Base-by-base conservation (phyloP, 2,113 vertebrate genomes). In the Rhinogobius similis region DNA sequence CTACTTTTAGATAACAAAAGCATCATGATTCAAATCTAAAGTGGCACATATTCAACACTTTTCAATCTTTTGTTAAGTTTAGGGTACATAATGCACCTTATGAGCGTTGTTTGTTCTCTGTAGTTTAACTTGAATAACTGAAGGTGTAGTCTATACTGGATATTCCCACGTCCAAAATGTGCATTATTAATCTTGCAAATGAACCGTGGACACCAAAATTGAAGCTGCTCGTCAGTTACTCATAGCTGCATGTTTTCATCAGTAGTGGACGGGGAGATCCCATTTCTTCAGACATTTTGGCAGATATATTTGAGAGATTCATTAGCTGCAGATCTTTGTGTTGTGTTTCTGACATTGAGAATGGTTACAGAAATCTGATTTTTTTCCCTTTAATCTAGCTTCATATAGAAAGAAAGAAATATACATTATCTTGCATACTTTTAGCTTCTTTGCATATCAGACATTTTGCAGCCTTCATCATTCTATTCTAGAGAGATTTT, bases 301-400 rank as follows among this genome's bases (percentile, higher is more conserved):
- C 58, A 61, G 20, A 59, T 59, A 32, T 59, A 29, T 59, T 32
- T 59, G 7, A 79, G 80, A 84, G 82, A 79, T 79, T 1, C 88
- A 73, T 91, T 89, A 81, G 77, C 75, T 91, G 90, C 93, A n/a
- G n/a, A n/a, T n/a, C n/a, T n/a, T n/a, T n/a, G n/a, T n/a, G n/a
- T n/a, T n/a, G n/a, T n/a, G n/a, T n/a, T n/a, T n/a, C n/a, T n/a
- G n/a, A n/a, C n/a, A n/a, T n/a, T n/a, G n/a, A n/a, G n/a, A n/a
- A n/a, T n/a, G 94, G 94, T 94, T 94, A 95, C 93, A 90, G 91
- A 80, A 73, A 71, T n/a, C n/a, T n/a, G n/a, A n/a, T n/a, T n/a
- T n/a, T n/a, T n/a, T n/a, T n/a, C n/a, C n/a, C n/a, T n/a, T 36
- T 36, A 36, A 5, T 36, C n/a, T 36, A 36, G 32, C 32, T 36